phyloP scores from a whole-genome alignment of 2,113 vertebrate species.

The Hyaena hyaena region DNA sequence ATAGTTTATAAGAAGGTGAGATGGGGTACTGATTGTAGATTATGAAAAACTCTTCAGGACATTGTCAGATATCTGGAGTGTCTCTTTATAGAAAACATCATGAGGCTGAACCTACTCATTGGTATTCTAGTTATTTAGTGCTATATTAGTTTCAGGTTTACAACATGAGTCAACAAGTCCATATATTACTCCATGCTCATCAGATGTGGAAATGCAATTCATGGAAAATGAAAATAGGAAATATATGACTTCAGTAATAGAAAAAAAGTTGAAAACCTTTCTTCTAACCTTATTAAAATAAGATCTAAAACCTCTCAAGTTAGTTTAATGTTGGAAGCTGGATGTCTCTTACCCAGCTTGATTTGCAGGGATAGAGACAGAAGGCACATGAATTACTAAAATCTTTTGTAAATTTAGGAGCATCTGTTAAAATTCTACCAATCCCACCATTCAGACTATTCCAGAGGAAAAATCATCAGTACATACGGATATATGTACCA shows the following conservation, averaged over 20 bases:
- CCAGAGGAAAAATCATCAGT: background rate
- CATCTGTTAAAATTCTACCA: background rate
- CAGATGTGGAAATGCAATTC: background rate
- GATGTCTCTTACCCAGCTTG: background rate
- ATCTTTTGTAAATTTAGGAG: background rate
- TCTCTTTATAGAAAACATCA: constrained; percentile 92
- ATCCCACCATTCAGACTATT: background rate
- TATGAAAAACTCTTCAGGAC: constrained; percentile 86
- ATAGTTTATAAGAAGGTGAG: constrained; percentile 86
- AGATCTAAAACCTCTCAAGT: background rate
- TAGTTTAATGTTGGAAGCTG: background rate
- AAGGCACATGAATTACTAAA: background rate
- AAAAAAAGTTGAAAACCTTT: background rate
- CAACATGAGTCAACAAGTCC: background rate
- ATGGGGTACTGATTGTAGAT: constrained; percentile 85
- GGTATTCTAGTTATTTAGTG: constrained; percentile 89
- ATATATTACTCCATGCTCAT: background rate
- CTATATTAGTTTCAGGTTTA: background rate
- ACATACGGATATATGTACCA: background rate
- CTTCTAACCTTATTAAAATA: background rate
- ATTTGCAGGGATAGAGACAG: background rate
- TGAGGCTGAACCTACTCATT: constrained; percentile 92
- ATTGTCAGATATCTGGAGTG: constrained; percentile 87
- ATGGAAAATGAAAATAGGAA: background rate
- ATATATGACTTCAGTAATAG: background rate